Evolutionary conservation across 2,888 invertebrate genomes (phyloP).

Genomic region (Stenolophus ochropezus): DNA sequence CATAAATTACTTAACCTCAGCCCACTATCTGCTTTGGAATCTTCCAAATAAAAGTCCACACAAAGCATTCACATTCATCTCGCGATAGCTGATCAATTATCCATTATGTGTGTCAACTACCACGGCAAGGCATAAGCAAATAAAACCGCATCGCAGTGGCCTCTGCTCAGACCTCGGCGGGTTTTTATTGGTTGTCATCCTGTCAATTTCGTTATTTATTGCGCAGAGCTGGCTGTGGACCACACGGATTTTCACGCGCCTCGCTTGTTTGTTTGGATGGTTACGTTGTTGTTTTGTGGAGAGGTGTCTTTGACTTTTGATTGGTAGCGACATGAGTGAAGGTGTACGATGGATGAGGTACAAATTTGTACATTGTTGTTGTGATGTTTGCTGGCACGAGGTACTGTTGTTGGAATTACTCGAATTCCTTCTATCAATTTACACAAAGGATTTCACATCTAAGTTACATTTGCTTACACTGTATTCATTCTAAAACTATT

Average conservation of each 20-base stretch:
- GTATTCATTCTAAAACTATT: no score
- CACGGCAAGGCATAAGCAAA: slow-evolving; percentile 65
- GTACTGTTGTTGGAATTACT: neutral
- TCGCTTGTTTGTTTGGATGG: slow-evolving; percentile 34
- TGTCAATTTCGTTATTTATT: slow-evolving; percentile 70
- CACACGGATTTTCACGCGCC: slow-evolving; percentile 63
- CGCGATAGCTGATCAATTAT: slow-evolving; percentile 34
- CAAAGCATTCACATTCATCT: slow-evolving; percentile 29
- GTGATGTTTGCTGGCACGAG: neutral
- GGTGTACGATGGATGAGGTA: neutral
- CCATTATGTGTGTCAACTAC: slow-evolving; percentile 35
- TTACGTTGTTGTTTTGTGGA: slow-evolving; percentile 7
- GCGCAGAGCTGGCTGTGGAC: slow-evolving; percentile 64
- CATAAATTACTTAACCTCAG: slow-evolving; percentile 15
- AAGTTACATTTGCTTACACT: no score
- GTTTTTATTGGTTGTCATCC: slow-evolving; percentile 70
- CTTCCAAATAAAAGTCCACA: neutral
- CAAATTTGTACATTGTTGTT: neutral
- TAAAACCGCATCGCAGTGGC: slow-evolving; percentile 65
- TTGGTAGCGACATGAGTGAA: neutral
- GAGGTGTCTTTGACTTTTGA: neutral
- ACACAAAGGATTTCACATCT: no score
- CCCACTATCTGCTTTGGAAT: neutral
- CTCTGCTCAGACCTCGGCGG: slow-evolving; percentile 65
- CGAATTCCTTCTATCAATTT: no score